Percentiles rank a stretch among this genome's conserved stretches.
Evolutionary conservation across 2,113 vertebrate species (phyloP).

Genomic region (Pristiophorus japonicus): DNA sequence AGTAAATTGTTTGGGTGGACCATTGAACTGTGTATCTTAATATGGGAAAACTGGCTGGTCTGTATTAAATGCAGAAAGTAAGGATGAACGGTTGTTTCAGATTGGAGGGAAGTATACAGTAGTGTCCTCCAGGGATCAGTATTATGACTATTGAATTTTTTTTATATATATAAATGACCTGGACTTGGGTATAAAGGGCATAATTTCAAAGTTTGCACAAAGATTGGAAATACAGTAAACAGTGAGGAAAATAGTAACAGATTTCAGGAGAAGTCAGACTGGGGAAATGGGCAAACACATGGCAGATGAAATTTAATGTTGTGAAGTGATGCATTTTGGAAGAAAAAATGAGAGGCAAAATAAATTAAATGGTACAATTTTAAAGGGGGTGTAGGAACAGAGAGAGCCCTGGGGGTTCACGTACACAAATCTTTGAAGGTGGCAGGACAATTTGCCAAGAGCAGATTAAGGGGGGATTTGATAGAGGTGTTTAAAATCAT

Average conservation of each 20-base stretch:
- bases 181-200: background rate
- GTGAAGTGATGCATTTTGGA: background rate
- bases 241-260: background rate
- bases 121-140: background rate
- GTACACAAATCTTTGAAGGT: background rate
- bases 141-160: background rate
- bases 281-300: background rate
- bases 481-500: background rate
- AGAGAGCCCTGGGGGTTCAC: background rate
- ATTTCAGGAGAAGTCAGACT: background rate
- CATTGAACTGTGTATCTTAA: background rate
- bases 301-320: background rate
- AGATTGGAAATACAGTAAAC: background rate
- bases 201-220: background rate
- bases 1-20: background rate
- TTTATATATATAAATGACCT: background rate
- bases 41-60: background rate
- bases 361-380: background rate
- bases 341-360: background rate
- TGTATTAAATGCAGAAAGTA: background rate
- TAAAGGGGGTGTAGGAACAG: background rate
- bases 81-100: background rate
- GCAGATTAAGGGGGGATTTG: background rate
- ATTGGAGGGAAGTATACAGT: background rate
- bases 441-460: background rate